A percentile compares a stretch with the other conserved stretches of the same genome.
Evolutionary conservation across 1,140 invertebrate genomes (phyloP).

Genomic region (Protaetia brevitarsis): DNA sequence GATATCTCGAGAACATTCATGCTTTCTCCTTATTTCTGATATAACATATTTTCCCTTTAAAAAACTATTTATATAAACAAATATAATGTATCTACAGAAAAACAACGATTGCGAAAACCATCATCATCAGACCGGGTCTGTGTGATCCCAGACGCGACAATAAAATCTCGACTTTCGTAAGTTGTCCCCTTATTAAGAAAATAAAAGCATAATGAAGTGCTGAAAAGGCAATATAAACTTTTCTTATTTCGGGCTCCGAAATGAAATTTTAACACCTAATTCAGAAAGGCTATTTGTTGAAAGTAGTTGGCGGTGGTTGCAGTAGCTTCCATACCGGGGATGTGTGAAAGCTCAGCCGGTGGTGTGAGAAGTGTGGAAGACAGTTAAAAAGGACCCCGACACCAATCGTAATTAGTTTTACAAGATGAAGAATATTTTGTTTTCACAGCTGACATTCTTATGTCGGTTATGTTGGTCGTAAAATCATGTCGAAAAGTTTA

Average conservation of each 20-base stretch:
- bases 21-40: no score
- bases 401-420: conserved; percentile 32
- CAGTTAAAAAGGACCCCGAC: not conserved
- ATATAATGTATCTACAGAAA: no score
- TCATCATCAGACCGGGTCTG: not conserved
- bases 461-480: not conserved
- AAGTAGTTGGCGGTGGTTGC: conserved; percentile 23
- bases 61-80: no score
- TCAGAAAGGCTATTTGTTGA: conserved; percentile 30
- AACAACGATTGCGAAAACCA: not conserved
- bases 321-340: not conserved
- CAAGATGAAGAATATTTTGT: conserved; percentile 28
- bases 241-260: conserved; percentile 31
- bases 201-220: conserved; percentile 34
- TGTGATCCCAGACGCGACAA: not conserved
- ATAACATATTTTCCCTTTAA: no score
- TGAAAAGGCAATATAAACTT: conserved; percentile 31
- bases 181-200: conserved; percentile 20
- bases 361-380: no score
- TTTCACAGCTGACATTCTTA: conserved; percentile 30
- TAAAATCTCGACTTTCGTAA: conserved; percentile 12
- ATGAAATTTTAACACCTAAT: conserved; percentile 36
- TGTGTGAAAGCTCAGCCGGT: not conserved
- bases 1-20: no score
- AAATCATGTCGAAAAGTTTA: conserved; percentile 25